Evolutionary conservation across 2,797 vertebrate species (phyloP).

Genomic region (Staurois parvus): DNA sequence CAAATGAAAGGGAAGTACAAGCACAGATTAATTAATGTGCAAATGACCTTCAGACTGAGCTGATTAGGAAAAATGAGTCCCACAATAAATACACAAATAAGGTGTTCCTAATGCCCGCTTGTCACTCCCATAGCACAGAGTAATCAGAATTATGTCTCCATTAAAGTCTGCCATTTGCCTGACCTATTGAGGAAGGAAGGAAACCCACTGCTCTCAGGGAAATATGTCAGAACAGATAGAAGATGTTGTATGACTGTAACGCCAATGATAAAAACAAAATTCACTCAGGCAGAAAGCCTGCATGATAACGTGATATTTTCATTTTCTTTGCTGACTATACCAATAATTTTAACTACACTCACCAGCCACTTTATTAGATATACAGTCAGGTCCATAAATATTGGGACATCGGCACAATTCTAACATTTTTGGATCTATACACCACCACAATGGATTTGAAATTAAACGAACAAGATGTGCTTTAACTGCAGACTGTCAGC

Average conservation of each 20-base stretch:
- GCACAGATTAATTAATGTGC: background rate
- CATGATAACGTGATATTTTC: background rate
- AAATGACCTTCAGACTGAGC: background rate
- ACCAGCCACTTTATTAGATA: too few species aligned
- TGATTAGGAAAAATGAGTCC: constrained; percentile 27
- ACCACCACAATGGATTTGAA: too few species aligned
- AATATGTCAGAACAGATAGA: constrained; percentile 74
- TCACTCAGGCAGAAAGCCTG: background rate
- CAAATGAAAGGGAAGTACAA: background rate
- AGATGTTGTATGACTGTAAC: background rate
- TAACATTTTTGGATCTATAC: too few species aligned
- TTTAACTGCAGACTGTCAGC: too few species aligned
- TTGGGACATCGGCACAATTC: too few species aligned
- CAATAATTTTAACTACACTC: background rate
- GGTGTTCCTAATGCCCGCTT: constrained; percentile 52
- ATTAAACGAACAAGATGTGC: too few species aligned
- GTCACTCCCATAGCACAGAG: constrained; percentile 41
- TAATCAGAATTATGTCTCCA: constrained; percentile 45
- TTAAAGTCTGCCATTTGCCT: constrained; percentile 70
- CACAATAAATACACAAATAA: background rate
- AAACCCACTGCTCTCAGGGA: constrained; percentile 77
- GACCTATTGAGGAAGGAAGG: constrained; percentile 82
- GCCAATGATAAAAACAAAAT: background rate
- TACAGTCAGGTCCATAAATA: too few species aligned
- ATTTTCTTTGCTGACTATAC: background rate